Evolutionary conservation across 2,888 invertebrate genomes (phyloP).

Genomic region (Lithophane socia): DNA sequence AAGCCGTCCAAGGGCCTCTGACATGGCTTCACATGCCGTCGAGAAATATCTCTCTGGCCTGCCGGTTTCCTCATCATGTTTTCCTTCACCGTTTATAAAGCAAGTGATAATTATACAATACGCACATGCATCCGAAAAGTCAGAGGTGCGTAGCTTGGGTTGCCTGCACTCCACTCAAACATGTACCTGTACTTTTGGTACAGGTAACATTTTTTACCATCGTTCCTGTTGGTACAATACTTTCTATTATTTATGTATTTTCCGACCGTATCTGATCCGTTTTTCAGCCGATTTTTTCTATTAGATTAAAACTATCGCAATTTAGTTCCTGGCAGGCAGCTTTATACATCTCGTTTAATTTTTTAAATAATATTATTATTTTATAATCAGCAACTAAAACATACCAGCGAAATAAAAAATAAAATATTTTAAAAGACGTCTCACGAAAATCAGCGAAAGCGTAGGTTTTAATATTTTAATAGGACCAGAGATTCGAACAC

Average conservation of each 20-base stretch:
- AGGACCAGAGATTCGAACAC: constrained; percentile 16
- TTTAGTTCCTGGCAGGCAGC: neutral
- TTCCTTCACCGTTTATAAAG: no score
- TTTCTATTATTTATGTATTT: neutral
- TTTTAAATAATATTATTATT: no score
- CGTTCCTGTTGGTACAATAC: neutral
- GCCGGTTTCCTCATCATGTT: no score
- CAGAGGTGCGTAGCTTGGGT: no score
- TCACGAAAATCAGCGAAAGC: constrained; percentile 7
- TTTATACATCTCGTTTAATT: neutral
- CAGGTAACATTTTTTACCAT: neutral
- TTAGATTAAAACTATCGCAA: neutral
- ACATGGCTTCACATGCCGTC: no score
- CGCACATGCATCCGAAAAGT: no score
- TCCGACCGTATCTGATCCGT: neutral
- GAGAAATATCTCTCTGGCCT: no score
- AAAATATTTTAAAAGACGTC: neutral
- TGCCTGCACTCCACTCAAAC: neutral
- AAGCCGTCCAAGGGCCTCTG: no score
- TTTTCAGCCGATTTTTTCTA: neutral
- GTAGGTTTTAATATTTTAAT: constrained; percentile 22
- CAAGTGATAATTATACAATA: no score
- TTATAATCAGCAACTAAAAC: no score
- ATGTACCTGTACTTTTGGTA: neutral
- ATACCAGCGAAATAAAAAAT: neutral